A percentile compares a stretch with the other conserved stretches of the same genome.
Evolutionary conservation across 2,888 invertebrate species (phyloP).

Genomic region (Arrhopalites spinosus): DNA sequence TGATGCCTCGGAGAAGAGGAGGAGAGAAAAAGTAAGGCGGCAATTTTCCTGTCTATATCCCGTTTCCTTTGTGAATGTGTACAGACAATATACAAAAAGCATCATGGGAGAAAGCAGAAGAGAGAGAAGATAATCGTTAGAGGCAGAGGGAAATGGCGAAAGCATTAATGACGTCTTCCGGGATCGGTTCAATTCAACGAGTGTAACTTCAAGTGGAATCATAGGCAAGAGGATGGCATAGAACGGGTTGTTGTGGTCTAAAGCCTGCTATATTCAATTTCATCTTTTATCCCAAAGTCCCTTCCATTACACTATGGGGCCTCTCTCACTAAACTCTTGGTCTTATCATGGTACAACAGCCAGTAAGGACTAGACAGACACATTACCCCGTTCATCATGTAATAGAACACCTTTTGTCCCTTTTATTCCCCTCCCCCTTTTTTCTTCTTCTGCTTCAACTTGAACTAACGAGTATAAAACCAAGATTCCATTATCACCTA

Average conservation of each 20-base stretch:
- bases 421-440: background rate
- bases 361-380: too few relatives aligned
- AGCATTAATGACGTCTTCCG: background rate
- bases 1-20: background rate
- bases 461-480: background rate
- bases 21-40: background rate
- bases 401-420: too few relatives aligned
- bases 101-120: background rate
- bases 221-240: background rate
- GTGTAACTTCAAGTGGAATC: background rate
- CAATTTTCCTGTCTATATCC: background rate
- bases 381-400: too few relatives aligned
- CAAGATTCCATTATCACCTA: slow-evolving; percentile 9
- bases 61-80: background rate
- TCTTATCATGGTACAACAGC: too few relatives aligned
- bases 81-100: background rate
- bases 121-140: background rate
- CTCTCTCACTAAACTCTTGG: too few relatives aligned
- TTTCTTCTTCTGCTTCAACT: background rate
- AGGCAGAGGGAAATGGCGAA: background rate
- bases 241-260: background rate
- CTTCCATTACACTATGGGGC: background rate
- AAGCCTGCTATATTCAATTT: background rate
- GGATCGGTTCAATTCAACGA: background rate
- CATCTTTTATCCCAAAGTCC: background rate